phyloP scores from a whole-genome alignment of 2,797 vertebrate species.

The Pangasius sanitwongsei region DNA sequence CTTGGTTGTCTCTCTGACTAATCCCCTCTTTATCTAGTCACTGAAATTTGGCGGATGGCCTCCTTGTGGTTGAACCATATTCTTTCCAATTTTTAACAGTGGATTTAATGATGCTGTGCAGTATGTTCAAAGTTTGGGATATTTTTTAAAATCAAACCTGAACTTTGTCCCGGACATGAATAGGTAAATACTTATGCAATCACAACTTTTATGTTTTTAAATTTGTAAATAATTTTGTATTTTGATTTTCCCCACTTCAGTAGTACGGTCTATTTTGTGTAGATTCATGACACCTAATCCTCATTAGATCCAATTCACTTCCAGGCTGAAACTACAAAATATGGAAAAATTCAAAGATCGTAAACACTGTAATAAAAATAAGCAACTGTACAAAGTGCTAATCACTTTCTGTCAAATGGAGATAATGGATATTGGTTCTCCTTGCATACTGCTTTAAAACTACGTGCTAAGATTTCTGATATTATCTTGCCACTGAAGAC shows the following conservation, averaged over 20 bases:
- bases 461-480: neutral
- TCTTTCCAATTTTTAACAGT: neutral
- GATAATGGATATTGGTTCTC: slow-evolving; percentile 13
- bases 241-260: neutral
- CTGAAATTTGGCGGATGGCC: neutral
- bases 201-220: neutral
- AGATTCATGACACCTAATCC: neutral
- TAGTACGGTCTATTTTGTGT: neutral
- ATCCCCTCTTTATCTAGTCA: neutral
- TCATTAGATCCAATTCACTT: neutral
- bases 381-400: neutral
- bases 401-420: slow-evolving; percentile 3
- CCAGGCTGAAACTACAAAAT: neutral
- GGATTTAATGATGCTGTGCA: neutral
- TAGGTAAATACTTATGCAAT: neutral
- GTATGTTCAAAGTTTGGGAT: neutral
- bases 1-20: neutral
- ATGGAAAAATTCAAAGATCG: neutral
- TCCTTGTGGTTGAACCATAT: neutral
- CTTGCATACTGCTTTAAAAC: neutral
- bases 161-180: neutral
- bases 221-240: neutral
- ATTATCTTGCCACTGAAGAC: neutral
- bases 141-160: neutral
- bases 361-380: neutral